Base-by-base conservation (phyloP, 1,140 invertebrate genomes). In the Saccostrea cuccullata region DNA sequence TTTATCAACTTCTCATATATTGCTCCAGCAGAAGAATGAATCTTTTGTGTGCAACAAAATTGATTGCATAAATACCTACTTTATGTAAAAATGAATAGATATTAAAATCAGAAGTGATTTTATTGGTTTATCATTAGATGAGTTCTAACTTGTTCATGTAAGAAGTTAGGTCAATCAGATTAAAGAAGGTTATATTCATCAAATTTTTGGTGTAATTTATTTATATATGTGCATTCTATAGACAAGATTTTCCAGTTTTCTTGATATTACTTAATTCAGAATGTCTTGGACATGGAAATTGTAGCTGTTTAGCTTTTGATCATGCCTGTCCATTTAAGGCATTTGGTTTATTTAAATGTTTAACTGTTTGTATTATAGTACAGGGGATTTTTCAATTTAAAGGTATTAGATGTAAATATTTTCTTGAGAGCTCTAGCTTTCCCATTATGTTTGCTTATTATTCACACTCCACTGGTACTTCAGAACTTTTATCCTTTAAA, bases 391-490 rank as follows among this genome's bases (percentile, higher is more conserved):
- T 77, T 77, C 70, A 36, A 26, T 77, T 77, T 77, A 77, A 77
- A 77, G 70, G 70, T 77, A 77, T 77, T 77, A 77, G 70, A 77
- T 77, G 70, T 77, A 77, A 77, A 77, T 77, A 77, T 77, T 77
- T 77, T 36, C 70, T 30, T 77, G 23, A 77, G 13, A 77, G 70
- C 23, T 77, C 70, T 30, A 36, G 5, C 70, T 36, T 36, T 77
- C 26, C 70, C 26, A 30, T 77, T 30, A 77, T 30, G 70, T 77
- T 77, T 77, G 70, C 12, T 26, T 77, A 77, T 77, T 77, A 77
- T 77, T 77, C 70, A 77, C 70, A 77, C 70, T 77, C 30, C 70
- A 77, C 70, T 77, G 15, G 70, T 30, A 77, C 70, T 77, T 77
- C 70, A 77, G 15, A 26, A 77, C 70, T 36, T 77, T 77, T 77